Conservation (phyloP, 2,113 vertebrate species). For the Megalops atlanticus region DNA sequence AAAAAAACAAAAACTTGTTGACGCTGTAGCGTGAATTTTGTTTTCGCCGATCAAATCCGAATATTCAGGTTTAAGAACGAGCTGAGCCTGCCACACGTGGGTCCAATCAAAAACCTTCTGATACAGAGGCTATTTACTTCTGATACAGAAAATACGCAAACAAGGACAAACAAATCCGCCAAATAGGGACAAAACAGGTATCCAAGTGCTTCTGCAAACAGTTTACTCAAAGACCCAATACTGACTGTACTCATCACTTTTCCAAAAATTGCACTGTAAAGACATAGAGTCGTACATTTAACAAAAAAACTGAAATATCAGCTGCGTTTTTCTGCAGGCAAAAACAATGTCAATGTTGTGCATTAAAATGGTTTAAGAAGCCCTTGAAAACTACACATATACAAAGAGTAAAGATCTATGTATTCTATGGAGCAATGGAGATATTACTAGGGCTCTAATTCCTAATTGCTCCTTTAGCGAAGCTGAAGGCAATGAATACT, state of each 20-base stretch:
- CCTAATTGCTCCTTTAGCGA: too few relatives aligned
- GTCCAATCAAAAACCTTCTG: conserved; percentile 37
- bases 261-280: background rate
- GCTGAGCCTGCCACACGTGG: conserved; percentile 19
- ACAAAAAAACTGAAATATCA: background rate
- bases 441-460: too few relatives aligned
- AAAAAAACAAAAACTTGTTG: background rate
- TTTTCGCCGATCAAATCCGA: background rate
- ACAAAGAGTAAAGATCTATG: background rate
- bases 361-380: background rate
- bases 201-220: background rate
- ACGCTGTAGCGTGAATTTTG: background rate
- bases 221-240: background rate
- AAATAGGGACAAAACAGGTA: background rate
- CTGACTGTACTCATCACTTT: background rate
- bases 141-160: conserved; percentile 46
- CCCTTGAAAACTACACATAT: background rate
- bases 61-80: background rate
- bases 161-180: background rate
- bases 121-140: conserved; percentile 46
- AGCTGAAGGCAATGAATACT: too few relatives aligned
- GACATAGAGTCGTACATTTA: background rate
- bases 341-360: background rate
- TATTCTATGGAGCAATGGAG: too few relatives aligned
- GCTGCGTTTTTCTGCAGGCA: background rate